These are phyloP conservation scores for Phaethornis superciliosus DNA, from an alignment of 2,113 vertebrate species.

Conservation along the genomic window DNA sequence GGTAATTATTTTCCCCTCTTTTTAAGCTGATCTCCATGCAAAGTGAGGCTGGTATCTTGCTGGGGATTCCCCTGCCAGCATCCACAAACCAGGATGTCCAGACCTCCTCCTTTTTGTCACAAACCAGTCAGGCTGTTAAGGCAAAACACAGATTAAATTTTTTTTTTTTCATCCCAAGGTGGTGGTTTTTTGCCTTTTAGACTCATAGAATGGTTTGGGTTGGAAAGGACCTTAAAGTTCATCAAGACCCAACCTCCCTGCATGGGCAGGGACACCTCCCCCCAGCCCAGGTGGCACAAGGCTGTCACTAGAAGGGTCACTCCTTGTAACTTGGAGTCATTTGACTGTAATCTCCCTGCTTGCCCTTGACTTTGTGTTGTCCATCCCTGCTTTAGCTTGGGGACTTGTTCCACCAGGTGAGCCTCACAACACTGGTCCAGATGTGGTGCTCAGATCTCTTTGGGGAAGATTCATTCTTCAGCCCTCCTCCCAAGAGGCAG, in stretches of 20 bases:
- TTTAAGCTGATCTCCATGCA: not conserved
- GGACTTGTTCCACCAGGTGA: too few relatives aligned
- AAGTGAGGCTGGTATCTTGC: not conserved
- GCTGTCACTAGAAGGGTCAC: not conserved
- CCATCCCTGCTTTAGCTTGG: not conserved
- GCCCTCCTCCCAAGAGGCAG: not conserved
- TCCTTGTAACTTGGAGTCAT: not conserved
- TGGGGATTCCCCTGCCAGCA: not conserved
- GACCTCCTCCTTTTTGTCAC: not conserved
- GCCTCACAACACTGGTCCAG: too few relatives aligned
- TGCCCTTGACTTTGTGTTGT: not conserved
- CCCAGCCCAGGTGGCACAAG: too few relatives aligned
- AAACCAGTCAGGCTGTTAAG: not conserved
- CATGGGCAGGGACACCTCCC: too few relatives aligned
- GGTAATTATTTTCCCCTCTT: not conserved
- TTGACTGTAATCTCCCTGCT: accelerated
- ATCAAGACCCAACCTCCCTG: too few relatives aligned
- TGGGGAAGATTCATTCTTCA: not conserved
- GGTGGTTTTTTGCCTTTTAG: not conserved
- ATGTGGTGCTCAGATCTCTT: too few relatives aligned
- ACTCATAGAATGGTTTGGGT: not conserved
- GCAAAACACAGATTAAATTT: not conserved
- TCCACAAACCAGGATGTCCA: not conserved
- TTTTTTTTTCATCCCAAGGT: not conserved
- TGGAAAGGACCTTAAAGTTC: too few relatives aligned